Percentiles rank a stretch among this genome's conserved stretches.
phyloP scores from a whole-genome alignment of 2,888 invertebrate species.

The Lasioglossum pauxillum region DNA sequence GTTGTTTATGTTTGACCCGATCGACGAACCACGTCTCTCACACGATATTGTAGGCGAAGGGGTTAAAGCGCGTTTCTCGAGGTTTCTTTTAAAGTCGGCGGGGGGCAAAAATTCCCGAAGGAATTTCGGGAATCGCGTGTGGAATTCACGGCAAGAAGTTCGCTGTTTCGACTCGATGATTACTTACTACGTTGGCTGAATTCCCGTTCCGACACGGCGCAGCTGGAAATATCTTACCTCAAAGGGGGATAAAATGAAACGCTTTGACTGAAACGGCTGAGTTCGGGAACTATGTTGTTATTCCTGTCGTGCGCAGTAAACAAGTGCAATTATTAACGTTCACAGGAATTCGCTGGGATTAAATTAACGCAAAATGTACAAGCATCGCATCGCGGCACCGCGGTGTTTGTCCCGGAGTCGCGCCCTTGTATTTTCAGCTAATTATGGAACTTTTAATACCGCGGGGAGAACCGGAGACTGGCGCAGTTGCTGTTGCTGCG shows the following conservation, averaged over 20 bases:
- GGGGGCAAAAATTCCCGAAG: neutral
- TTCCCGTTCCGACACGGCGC: neutral
- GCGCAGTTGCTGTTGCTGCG: neutral
- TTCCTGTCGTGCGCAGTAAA: conserved; percentile 10
- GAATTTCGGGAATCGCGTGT: neutral
- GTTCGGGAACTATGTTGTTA: conserved; percentile 37
- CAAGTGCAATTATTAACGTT: conserved; percentile 44
- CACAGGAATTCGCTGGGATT: conserved; percentile 20
- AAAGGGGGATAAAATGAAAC: conserved; percentile 42
- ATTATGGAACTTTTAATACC: conserved; percentile 13
- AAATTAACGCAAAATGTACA: conserved; percentile 25
- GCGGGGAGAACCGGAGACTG: neutral
- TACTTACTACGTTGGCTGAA: conserved; percentile 37
- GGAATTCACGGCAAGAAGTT: neutral
- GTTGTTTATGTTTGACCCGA: too few species aligned
- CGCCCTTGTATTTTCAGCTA: neutral
- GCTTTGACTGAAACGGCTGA: conserved; percentile 7
- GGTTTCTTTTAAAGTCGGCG: neutral
- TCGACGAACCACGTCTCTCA: too few species aligned
- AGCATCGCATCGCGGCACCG: neutral
- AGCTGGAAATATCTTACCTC: conserved; percentile 37
- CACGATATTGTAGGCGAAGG: too few species aligned
- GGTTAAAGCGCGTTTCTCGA: too few species aligned
- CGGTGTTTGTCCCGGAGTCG: conserved; percentile 12
- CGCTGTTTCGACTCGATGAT: neutral